A percentile compares a stretch with the other conserved stretches of the same genome.
These are phyloP conservation scores for Vanacampus margaritifer DNA, from an alignment of 2,113 vertebrate species.

Conservation along the genomic window DNA sequence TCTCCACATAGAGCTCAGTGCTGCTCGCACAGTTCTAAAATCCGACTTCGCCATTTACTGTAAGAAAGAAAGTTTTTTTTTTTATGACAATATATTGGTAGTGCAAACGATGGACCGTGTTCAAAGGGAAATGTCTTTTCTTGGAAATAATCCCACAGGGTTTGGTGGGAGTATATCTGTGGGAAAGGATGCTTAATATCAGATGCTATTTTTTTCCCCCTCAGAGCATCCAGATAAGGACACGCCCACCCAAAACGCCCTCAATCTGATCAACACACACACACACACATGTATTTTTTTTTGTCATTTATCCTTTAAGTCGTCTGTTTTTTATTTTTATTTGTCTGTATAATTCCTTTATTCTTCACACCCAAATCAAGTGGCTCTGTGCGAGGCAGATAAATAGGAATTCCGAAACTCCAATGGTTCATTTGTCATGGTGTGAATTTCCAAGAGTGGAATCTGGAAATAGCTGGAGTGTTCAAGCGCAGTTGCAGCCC, in stretches of 20 bases:
- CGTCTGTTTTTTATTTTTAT: conserved; percentile 54
- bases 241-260: conserved; percentile 63
- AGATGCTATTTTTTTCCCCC: conserved; percentile 49
- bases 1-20: background rate
- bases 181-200: conserved; percentile 50
- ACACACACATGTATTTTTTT: conserved; percentile 68
- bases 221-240: conserved; percentile 63
- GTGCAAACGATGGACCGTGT: conserved; percentile 19
- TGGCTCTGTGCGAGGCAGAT: conserved; percentile 75
- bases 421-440: conserved; percentile 81
- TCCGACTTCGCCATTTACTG: too few species aligned
- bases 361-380: conserved; percentile 76
- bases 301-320: conserved; percentile 74
- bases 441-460: conserved; percentile 78
- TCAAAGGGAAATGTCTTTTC: conserved; percentile 42
- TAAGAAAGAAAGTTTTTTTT: background rate
- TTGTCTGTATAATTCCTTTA: conserved; percentile 75
- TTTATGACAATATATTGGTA: background rate
- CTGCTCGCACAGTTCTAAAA: background rate
- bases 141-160: conserved; percentile 43
- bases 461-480: conserved; percentile 80
- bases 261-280: conserved; percentile 63
- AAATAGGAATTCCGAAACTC: conserved; percentile 80
- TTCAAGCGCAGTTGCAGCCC: conserved; percentile 73
- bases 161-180: conserved; percentile 30